phyloP scores from a whole-genome alignment of 2,113 vertebrate species.

The Pholis gunnellus region DNA sequence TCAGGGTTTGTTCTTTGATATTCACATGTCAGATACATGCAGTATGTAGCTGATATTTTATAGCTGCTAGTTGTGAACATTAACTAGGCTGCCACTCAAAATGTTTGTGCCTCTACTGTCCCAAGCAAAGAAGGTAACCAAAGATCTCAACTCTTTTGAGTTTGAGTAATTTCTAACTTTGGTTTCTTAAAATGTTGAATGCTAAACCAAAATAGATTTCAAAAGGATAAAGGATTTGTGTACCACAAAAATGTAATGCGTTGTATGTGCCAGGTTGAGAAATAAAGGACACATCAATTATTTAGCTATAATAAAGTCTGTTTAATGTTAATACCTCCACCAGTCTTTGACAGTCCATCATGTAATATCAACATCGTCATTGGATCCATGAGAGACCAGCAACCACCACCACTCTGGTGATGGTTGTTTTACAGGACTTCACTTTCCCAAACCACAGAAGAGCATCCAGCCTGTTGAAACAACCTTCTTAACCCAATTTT shows the following conservation, averaged over 20 bases:
- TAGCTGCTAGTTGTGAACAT: background rate
- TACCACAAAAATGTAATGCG: background rate
- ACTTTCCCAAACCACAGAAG: constrained; percentile 36
- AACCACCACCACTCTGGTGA: constrained; percentile 58
- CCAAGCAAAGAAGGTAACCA: background rate
- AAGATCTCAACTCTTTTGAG: background rate
- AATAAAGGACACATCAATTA: background rate
- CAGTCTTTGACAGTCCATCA: background rate
- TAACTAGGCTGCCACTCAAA: background rate
- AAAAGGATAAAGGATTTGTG: background rate
- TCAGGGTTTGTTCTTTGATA: background rate
- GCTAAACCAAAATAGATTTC: background rate
- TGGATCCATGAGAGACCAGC: constrained; percentile 11
- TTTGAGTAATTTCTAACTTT: background rate
- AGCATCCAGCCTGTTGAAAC: constrained; percentile 69
- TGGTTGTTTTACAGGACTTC: background rate
- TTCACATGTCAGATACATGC: background rate
- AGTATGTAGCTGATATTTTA: too few relatives aligned
- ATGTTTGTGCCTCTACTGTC: background rate
- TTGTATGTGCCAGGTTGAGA: background rate
- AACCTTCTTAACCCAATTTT: constrained; percentile 76
- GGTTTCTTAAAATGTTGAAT: background rate
- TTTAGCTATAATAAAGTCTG: background rate
- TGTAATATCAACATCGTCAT: constrained; percentile 33
- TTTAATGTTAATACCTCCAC: background rate